These are phyloP conservation scores for Cetonia aurata DNA, from an alignment of 2,888 invertebrate genomes.

Conservation along the genomic window DNA sequence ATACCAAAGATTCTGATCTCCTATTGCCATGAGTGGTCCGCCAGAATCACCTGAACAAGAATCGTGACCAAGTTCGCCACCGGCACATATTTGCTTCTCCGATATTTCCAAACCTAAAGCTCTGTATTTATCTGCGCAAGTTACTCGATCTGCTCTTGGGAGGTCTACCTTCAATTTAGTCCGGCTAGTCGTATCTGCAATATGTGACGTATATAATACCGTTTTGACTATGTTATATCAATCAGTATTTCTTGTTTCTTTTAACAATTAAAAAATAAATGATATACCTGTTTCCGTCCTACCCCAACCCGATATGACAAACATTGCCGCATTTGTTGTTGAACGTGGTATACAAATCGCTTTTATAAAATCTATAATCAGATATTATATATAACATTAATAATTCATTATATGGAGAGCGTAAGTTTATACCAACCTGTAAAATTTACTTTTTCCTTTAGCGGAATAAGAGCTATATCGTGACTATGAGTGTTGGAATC, in stretches of 20 bases:
- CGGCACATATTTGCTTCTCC: conserved; percentile 78
- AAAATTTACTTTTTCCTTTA: conserved; percentile 63
- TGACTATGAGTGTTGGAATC: conserved; percentile 58
- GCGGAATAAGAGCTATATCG: conserved; percentile 68
- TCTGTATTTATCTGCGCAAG: conserved; percentile 70
- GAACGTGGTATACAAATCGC: conserved; percentile 60
- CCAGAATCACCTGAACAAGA: conserved; percentile 86
- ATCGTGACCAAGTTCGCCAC: conserved; percentile 75
- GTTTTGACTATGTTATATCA: too few relatives aligned
- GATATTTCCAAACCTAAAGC: conserved; percentile 68
- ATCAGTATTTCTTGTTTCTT: too few relatives aligned
- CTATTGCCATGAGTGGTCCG: conserved; percentile 77
- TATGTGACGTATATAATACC: conserved; percentile 42
- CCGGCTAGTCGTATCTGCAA: conserved; percentile 56
- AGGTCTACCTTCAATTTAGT: conserved; percentile 76
- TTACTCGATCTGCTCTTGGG: conserved; percentile 69
- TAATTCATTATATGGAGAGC: too few relatives aligned
- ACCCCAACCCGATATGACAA: conserved; percentile 70
- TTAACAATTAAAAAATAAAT: background rate
- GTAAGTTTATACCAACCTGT: conserved; percentile 61
- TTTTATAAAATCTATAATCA: conserved; percentile 59
- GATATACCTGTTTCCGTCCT: conserved; percentile 63
- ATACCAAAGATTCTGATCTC: conserved; percentile 69
- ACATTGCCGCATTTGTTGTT: conserved; percentile 48
- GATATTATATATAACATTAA: background rate